Evolutionary conservation across 2,113 vertebrate genomes (phyloP), one percentile per base, ranked within the genome.

Genomic region (Neotragus pygmaeus): DNA sequence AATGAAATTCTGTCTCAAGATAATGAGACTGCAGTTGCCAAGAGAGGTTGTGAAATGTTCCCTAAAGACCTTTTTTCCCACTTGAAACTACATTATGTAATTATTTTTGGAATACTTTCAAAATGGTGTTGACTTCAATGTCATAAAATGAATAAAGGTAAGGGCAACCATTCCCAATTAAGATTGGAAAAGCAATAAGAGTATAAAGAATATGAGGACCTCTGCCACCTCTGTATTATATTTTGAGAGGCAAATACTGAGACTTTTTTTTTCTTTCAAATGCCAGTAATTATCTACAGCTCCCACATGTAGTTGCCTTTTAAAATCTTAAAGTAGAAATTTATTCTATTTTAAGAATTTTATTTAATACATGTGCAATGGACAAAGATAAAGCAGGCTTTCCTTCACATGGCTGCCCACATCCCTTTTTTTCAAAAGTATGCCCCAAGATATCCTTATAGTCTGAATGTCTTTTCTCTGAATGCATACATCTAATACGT

Each of bases 21-120:
- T 92, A 86, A 95, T 86, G 47, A 96, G 86, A 97, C 78, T 45
- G 81, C 2, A 62, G 73, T 94, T 97, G 33, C 64, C 77, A 94
- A 80, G n/a, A 75, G 27, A 95, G 89, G 43, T 8, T 58, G 27
- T 86, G 53, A 97, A 92, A 60, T 95, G 73, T 81, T 96, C 27
- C 28, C 39, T 64, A n/a, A 23, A 90, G 88, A 80, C 90, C 2
- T 57, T 88, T 89, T 90, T 73, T 95, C 7, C 13, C 21, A 53
- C 21, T 94, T 78, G 33, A 80, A 94, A 30, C 10, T 75, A 33
- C 55, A 55, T 93, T 81, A 92, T 88, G 21, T 43, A 92, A 92
- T 91, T 95, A 90, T 81, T 94, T 94, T 95, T 93, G 92, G 73
- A 96, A 92, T 75, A 64, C 47, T 64, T 58, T 85, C n/a, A 93